phyloP scores from a whole-genome alignment of 2,797 vertebrate genomes.

The Sebastiscus albofasciatus region DNA sequence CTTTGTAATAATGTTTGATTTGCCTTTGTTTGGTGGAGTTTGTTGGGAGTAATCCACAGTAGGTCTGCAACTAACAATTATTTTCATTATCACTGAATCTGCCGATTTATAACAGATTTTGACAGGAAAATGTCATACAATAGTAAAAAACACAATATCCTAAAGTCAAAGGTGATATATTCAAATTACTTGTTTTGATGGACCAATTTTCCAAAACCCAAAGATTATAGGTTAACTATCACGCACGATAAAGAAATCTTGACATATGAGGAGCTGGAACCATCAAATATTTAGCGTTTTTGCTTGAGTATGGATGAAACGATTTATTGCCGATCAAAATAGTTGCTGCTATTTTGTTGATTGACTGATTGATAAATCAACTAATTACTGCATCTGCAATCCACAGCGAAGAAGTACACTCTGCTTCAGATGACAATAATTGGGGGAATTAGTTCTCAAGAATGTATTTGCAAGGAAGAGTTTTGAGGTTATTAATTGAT shows the following conservation, averaged over 20 bases:
- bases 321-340: neutral
- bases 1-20: neutral
- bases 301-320: neutral
- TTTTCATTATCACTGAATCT: neutral
- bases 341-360: too few relatives aligned
- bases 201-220: neutral
- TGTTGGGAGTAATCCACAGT: neutral
- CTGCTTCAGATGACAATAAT: neutral
- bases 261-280: neutral
- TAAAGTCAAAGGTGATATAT: neutral
- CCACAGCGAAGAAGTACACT: neutral
- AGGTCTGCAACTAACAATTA: neutral
- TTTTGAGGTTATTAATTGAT: neutral
- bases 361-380: neutral
- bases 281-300: neutral
- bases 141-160: neutral
- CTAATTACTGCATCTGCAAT: neutral
- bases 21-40: neutral
- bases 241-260: neutral
- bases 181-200: neutral
- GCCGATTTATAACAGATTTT: neutral
- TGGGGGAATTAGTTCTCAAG: neutral
- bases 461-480: neutral
- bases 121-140: neutral
- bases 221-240: neutral